Percentiles rank a stretch among this genome's conserved stretches.
phyloP scores from a whole-genome alignment of 2,113 vertebrate genomes.

The Cavia aperea region DNA sequence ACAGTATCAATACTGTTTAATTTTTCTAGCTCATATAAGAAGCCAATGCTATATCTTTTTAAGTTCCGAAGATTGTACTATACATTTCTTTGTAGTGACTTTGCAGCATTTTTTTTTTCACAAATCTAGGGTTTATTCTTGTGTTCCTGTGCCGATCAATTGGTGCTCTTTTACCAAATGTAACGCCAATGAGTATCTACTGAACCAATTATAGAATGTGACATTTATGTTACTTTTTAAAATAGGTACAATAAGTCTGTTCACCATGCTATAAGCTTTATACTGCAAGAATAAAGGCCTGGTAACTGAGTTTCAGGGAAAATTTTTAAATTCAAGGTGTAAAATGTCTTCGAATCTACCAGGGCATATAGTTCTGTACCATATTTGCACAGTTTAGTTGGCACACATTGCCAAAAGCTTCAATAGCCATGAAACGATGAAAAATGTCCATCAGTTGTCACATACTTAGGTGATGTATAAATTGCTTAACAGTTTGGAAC shows the following conservation, averaged over 20 bases:
- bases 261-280: background rate
- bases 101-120: background rate
- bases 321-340: background rate
- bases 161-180: background rate
- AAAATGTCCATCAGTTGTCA: background rate
- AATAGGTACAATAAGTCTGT: background rate
- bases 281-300: background rate
- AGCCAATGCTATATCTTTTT: background rate
- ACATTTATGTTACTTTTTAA: background rate
- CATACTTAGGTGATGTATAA: background rate
- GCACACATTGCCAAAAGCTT: background rate
- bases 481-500: background rate
- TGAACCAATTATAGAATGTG: background rate
- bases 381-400: background rate
- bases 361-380: no score
- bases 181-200: background rate
- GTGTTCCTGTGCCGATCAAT: background rate
- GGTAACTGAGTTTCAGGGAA: background rate
- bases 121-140: background rate
- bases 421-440: background rate
- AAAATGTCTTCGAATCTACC: background rate
- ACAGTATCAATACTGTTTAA: background rate
- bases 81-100: background rate
- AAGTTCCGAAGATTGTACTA: background rate
- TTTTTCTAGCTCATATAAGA: background rate